A percentile compares a stretch with the other conserved stretches of the same genome.
Conservation (phyloP, 2,113 vertebrate genomes). For the Varanus salvator region DNA sequence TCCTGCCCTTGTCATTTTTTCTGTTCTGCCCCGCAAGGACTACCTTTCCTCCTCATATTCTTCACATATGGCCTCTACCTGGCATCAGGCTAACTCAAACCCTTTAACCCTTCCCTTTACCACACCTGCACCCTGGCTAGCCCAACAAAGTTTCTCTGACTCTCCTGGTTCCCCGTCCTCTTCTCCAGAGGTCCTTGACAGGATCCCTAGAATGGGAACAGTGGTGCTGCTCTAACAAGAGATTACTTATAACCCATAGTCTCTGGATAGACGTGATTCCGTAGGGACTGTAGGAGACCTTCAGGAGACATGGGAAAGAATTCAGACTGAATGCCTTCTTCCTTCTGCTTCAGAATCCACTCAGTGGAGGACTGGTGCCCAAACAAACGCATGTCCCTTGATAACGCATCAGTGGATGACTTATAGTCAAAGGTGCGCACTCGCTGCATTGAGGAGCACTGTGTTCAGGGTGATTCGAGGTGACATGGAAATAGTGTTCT, state of each 20-base stretch:
- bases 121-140: background rate
- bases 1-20: no score
- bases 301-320: background rate
- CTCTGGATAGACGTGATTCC: no score
- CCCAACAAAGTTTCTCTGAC: background rate
- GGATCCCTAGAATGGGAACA: background rate
- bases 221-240: background rate
- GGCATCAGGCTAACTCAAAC: no score
- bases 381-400: background rate
- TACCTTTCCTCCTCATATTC: no score
- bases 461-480: background rate
- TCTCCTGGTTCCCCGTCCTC: background rate
- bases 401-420: background rate
- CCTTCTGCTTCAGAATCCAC: background rate
- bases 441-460: background rate
- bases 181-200: background rate
- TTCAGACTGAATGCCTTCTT: background rate
- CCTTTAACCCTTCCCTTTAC: background rate
- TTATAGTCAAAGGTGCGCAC: background rate
- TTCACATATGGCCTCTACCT: no score
- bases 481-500: background rate
- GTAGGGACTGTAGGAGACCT: background rate
- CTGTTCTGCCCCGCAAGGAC: no score
- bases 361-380: background rate
- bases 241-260: background rate